Evolutionary conservation across 1,140 invertebrate genomes (phyloP).

Genomic region (Drosophila prosaltans): DNA sequence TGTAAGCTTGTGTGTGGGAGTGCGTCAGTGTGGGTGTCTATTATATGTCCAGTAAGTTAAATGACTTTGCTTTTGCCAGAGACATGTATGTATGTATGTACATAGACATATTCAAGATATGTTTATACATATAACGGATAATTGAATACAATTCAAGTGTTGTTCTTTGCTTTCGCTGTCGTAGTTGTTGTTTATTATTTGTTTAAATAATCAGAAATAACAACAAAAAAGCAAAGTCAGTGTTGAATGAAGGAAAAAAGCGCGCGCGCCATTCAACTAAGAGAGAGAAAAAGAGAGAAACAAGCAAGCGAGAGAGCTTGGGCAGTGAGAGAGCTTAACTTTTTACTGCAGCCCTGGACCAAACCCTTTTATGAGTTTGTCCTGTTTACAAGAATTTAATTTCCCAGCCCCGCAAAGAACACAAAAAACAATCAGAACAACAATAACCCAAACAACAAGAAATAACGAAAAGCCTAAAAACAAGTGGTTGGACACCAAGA

Average conservation of each 20-base stretch:
- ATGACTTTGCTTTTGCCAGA: conserved; percentile 42
- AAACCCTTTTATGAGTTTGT: conserved; percentile 67
- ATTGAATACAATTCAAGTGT: conserved; percentile 80
- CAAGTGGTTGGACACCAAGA: conserved; percentile 13
- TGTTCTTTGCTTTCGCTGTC: conserved; percentile 74
- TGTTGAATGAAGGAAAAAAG: conserved; percentile 55
- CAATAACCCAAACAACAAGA: conserved; percentile 26
- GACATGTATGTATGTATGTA: neutral
- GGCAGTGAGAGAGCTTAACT: conserved; percentile 20
- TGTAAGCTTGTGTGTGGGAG: conserved; percentile 23
- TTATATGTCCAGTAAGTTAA: conserved; percentile 60
- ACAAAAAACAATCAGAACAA: conserved; percentile 8
- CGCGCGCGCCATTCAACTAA: conserved; percentile 29
- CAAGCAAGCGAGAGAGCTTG: conserved; percentile 13
- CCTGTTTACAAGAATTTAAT: conserved; percentile 62
- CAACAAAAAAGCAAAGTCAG: conserved; percentile 32
- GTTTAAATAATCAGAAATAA: conserved; percentile 74
- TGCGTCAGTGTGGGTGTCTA: conserved; percentile 55
- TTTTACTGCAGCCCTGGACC: conserved; percentile 59
- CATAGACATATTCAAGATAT: conserved; percentile 36
- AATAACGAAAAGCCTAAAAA: conserved; percentile 1
- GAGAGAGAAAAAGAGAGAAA: neutral
- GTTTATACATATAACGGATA: conserved; percentile 49
- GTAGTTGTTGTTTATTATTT: conserved; percentile 77
- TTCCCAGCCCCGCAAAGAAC: conserved; percentile 9